These are phyloP conservation scores for Lasioglossum leucozonium DNA, from an alignment of 2,888 invertebrate genomes.

Conservation along the genomic window DNA sequence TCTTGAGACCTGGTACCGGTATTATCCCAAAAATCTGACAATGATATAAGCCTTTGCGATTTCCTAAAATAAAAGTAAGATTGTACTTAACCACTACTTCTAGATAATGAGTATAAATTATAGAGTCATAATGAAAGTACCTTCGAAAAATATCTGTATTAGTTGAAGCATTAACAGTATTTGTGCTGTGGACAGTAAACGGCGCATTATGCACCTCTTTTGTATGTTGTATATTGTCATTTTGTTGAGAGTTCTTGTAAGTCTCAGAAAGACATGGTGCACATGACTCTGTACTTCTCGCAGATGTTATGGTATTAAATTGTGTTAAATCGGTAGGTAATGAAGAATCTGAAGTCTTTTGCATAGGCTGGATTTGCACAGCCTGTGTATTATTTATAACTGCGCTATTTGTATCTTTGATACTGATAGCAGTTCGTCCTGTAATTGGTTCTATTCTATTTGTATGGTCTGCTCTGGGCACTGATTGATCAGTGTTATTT, in stretches of 20 bases:
- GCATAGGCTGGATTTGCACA: constrained; percentile 13
- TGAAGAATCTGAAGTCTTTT: constrained; percentile 25
- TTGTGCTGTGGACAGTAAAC: constrained; percentile 28
- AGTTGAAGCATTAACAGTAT: constrained; percentile 57
- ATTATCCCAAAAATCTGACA: constrained; percentile 89
- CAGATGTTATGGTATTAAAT: constrained; percentile 19
- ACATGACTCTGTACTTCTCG: constrained; percentile 27
- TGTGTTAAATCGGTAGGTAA: constrained; percentile 48
- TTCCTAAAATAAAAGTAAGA: constrained; percentile 65
- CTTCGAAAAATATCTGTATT: constrained; percentile 72
- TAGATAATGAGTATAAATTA: constrained; percentile 2
- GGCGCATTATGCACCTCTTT: constrained; percentile 41
- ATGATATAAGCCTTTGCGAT: constrained; percentile 84
- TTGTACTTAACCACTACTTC: background rate
- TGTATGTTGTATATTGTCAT: constrained; percentile 40
- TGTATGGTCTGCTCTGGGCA: background rate
- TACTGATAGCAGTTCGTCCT: constrained; percentile 12
- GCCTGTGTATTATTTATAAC: background rate
- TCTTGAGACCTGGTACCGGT: constrained; percentile 81
- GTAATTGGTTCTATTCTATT: constrained; percentile 32
- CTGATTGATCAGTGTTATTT: constrained; percentile 21
- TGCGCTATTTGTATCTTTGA: constrained; percentile 22
- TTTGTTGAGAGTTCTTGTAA: constrained; percentile 53
- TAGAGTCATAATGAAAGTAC: constrained; percentile 61
- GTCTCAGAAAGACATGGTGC: constrained; percentile 44